These are phyloP conservation scores for Epinephelus cyanopodus DNA, from an alignment of 2,113 vertebrate species.

Conservation along the genomic window DNA sequence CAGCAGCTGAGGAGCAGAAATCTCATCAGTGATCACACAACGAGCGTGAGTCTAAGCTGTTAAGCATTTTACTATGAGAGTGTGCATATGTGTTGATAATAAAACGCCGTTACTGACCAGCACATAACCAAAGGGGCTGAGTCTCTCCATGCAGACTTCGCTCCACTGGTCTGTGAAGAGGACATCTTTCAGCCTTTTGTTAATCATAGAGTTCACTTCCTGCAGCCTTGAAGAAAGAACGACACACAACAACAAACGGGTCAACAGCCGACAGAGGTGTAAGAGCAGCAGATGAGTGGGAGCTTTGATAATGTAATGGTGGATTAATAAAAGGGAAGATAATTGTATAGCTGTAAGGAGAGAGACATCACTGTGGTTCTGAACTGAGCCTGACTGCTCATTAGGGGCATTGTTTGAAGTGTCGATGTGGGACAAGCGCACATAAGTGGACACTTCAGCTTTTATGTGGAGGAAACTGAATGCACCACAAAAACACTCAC, in stretches of 20 bases:
- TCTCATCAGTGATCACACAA: constrained; percentile 20
- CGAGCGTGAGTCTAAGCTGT: constrained; percentile 3
- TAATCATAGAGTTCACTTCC: constrained; percentile 99
- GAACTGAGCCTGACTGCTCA: constrained; percentile 20
- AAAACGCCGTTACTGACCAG: constrained; percentile 87
- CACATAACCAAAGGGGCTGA: constrained; percentile 94
- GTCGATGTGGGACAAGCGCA: constrained; percentile 1
- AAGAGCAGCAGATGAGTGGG: constrained; percentile 28
- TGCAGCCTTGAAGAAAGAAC: constrained; percentile 88
- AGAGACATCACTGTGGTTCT: constrained; percentile 12
- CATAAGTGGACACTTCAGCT: constrained; percentile 14
- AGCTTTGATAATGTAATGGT: constrained; percentile 20
- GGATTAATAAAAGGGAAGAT: constrained; percentile 17
- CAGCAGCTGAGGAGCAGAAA: constrained; percentile 45
- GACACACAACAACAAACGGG: constrained; percentile 46
- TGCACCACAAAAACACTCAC: constrained; percentile 85
- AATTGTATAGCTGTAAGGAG: neutral
- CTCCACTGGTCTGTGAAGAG: constrained; percentile 99
- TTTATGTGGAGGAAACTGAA: constrained; percentile 1
- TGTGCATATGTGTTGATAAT: constrained; percentile 53
- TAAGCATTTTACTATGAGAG: constrained; percentile 29
- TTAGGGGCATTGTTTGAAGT: constrained; percentile 29
- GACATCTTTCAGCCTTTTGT: constrained; percentile 95
- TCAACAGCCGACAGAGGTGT: constrained; percentile 41
- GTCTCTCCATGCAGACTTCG: constrained; percentile 95